phyloP scores from a whole-genome alignment of 1,140 invertebrate genomes.

The Pseudomyrmex dendroicus region DNA sequence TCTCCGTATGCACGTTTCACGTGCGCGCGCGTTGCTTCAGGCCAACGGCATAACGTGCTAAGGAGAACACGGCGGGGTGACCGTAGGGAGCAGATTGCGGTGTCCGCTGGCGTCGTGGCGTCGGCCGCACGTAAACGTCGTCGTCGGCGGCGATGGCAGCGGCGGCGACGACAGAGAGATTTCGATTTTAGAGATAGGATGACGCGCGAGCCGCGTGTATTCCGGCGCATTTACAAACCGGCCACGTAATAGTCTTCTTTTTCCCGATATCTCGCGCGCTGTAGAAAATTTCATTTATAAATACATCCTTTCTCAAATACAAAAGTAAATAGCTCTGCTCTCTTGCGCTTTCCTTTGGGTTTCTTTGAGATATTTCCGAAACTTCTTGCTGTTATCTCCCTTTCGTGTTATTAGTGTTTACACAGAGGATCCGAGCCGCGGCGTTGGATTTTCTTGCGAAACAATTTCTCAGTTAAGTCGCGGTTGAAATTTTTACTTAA shows the following conservation, averaged over 20 bases:
- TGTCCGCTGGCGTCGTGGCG: slow-evolving; percentile 26
- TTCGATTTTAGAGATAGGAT: slow-evolving; percentile 21
- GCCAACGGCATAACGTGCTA: slow-evolving; percentile 52
- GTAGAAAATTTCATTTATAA: slow-evolving; percentile 20
- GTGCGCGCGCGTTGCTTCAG: neutral
- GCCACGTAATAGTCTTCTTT: neutral
- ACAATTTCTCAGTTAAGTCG: neutral
- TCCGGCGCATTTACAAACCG: neutral
- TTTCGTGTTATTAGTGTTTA: slow-evolving; percentile 54
- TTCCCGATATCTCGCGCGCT: neutral
- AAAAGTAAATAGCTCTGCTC: slow-evolving; percentile 16
- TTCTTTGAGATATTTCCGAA: neutral
- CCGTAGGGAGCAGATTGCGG: slow-evolving; percentile 29
- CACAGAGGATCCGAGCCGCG: neutral
- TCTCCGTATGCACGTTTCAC: neutral
- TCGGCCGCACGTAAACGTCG: slow-evolving; percentile 20
- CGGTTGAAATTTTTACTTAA: slow-evolving; percentile 18
- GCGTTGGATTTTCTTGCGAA: too few relatives aligned
- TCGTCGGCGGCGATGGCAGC: neutral
- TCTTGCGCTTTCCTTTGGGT: neutral
- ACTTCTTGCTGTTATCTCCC: slow-evolving; percentile 12
- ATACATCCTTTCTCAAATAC: slow-evolving; percentile 1
- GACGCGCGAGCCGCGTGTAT: neutral
- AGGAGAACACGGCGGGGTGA: slow-evolving; percentile 38
- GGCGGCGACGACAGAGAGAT: neutral